A percentile compares a stretch with the other conserved stretches of the same genome.
These are phyloP conservation scores for Nemopilema nomurai DNA, from an alignment of 30 jellyfish, hydroid and myxozoan genomes.

Conservation along the genomic window DNA sequence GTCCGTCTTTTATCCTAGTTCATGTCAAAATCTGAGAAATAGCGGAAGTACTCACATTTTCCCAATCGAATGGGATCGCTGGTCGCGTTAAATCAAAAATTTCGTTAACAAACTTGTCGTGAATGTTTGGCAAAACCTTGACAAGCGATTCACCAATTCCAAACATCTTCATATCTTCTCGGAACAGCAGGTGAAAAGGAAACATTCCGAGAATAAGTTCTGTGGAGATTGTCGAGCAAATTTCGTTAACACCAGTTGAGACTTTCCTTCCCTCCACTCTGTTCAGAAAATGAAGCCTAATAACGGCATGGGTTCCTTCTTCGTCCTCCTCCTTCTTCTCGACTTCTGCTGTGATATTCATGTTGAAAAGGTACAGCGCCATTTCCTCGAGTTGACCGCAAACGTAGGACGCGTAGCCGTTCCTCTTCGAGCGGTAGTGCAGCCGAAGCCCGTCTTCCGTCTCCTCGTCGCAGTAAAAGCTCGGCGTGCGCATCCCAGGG, in stretches of 20 bases:
- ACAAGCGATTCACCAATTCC: conserved; percentile 57
- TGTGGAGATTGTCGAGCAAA: conserved; percentile 62
- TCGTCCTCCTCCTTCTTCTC: conserved; percentile 21
- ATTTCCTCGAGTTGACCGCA: conserved; percentile 64
- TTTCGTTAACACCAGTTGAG: conserved; percentile 35
- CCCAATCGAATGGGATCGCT: conserved; percentile 51
- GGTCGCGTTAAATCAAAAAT: conserved; percentile 36
- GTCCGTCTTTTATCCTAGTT: too few species aligned
- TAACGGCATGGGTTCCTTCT: conserved; percentile 45
- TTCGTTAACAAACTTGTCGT: conserved; percentile 33
- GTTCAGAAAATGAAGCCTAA: conserved; percentile 25
- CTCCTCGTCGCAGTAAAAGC: conserved; percentile 57
- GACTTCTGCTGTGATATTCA: conserved; percentile 25
- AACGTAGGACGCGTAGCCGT: conserved; percentile 47
- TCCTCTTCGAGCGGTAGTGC: conserved; percentile 65
- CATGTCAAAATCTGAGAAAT: background rate
- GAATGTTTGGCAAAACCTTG: conserved; percentile 51
- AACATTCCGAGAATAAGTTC: conserved; percentile 50
- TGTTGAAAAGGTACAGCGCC: conserved; percentile 34
- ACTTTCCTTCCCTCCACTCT: conserved; percentile 25
- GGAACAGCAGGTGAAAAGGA: conserved; percentile 59
- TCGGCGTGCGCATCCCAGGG: conserved; percentile 73
- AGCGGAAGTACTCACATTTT: conserved; percentile 17
- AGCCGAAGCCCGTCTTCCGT: conserved; percentile 50
- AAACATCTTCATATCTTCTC: conserved; percentile 53